phyloP scores from a whole-genome alignment of 2,888 invertebrate genomes.

The Eupsilia transversa region DNA sequence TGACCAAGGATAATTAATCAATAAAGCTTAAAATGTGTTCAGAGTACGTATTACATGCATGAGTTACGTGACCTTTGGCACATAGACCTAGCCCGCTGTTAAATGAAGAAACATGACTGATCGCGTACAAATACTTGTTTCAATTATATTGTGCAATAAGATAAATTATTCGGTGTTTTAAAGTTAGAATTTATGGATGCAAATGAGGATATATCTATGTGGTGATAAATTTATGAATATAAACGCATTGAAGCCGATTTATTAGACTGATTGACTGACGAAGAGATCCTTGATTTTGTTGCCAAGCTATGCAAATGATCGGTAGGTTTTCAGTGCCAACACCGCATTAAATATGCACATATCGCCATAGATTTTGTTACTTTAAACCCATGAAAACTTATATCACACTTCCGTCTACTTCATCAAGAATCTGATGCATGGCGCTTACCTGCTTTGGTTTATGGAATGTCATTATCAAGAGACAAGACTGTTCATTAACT shows the following conservation, averaged over 20 bases:
- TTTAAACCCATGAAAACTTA: neutral
- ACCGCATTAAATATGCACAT: neutral
- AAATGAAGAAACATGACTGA: constrained; percentile 62
- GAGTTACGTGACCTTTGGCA: constrained; percentile 61
- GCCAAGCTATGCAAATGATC: constrained; percentile 24
- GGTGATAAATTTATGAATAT: neutral
- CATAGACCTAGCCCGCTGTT: constrained; percentile 35
- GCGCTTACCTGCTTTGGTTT: neutral
- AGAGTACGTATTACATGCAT: constrained; percentile 42
- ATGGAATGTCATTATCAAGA: neutral
- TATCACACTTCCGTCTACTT: neutral
- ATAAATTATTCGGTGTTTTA: constrained; percentile 43
- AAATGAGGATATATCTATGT: neutral
- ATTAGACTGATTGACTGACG: neutral
- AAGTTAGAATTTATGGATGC: constrained; percentile 27
- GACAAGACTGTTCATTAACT: neutral
- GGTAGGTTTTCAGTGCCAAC: constrained; percentile 1
- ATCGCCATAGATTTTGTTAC: neutral
- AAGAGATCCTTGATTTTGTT: neutral
- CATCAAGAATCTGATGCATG: neutral
- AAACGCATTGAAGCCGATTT: neutral
- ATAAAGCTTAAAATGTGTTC: constrained; percentile 41
- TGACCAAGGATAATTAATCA: constrained; percentile 36
- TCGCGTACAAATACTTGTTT: constrained; percentile 56
- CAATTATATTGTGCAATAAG: constrained; percentile 61